These are phyloP conservation scores for Metellina segmentata DNA, from an alignment of 2,888 invertebrate genomes.

Conservation along the genomic window DNA sequence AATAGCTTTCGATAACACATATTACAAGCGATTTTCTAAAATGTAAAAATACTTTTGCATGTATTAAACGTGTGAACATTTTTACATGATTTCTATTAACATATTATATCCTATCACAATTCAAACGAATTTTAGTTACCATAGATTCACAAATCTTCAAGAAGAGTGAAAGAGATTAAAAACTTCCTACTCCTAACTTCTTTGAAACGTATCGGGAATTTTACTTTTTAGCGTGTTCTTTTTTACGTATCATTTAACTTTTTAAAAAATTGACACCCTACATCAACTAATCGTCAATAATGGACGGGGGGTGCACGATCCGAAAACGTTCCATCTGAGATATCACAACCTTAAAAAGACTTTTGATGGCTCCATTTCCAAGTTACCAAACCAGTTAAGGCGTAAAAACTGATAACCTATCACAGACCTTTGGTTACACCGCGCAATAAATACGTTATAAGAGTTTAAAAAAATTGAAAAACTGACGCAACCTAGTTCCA, in stretches of 20 bases:
- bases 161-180: background rate
- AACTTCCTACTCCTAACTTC: slow-evolving; percentile 14
- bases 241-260: slow-evolving; percentile 31
- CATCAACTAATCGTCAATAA: slow-evolving; percentile 26
- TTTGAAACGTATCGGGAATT: background rate
- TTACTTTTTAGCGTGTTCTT: background rate
- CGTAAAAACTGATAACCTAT: background rate
- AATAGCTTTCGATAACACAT: no score
- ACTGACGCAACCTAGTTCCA: background rate
- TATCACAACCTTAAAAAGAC: background rate
- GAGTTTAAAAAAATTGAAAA: background rate
- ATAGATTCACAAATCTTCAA: no score
- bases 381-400: background rate
- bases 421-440: background rate
- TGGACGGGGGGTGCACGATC: background rate
- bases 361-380: background rate
- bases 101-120: no score
- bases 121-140: no score
- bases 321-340: background rate
- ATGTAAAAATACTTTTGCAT: no score
- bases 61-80: no score
- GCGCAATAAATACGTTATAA: background rate
- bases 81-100: no score
- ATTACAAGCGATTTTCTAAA: no score
- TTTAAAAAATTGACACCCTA: slow-evolving; percentile 25